A percentile compares a stretch with the other conserved stretches of the same genome.
These are phyloP conservation scores for Heliothis virescens DNA, from an alignment of 1,140 invertebrate species.

Conservation along the genomic window DNA sequence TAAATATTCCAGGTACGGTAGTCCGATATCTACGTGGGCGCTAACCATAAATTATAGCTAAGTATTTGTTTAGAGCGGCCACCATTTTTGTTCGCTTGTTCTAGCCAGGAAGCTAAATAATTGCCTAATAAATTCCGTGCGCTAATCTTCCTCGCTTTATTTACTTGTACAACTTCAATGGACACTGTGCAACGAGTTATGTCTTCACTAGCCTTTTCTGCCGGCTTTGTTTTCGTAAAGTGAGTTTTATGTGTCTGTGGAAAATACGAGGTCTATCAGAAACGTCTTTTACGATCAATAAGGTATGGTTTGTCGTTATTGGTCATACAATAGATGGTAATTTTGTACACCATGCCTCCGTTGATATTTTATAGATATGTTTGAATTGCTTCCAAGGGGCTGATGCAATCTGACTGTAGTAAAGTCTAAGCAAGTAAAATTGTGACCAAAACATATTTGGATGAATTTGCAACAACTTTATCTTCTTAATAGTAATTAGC, in stretches of 20 bases:
- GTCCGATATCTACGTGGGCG: background rate
- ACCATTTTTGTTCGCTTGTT: conserved; percentile 15
- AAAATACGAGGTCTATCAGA: background rate
- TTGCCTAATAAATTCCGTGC: conserved; percentile 47
- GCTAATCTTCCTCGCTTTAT: conserved; percentile 44
- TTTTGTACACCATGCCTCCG: no score
- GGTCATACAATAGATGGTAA: no score
- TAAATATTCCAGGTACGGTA: conserved; percentile 10
- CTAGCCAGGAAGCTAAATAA: conserved; percentile 38
- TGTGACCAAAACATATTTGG: no score
- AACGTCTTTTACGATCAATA: background rate
- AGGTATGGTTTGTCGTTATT: background rate
- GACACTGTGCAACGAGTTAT: conserved; percentile 23
- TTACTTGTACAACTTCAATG: conserved; percentile 43
- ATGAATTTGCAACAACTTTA: no score
- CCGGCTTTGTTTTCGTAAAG: background rate
- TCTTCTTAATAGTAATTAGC: no score
- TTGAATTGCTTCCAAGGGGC: no score
- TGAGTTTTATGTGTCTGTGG: background rate
- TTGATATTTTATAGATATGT: no score
- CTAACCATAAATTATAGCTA: conserved; percentile 3
- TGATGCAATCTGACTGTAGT: no score
- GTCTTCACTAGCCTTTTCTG: conserved; percentile 12
- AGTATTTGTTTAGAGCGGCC: conserved; percentile 16
- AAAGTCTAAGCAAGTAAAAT: no score